Evolutionary conservation across 1,140 invertebrate genomes (phyloP).

Genomic region (Mizuhopecten yessoensis): DNA sequence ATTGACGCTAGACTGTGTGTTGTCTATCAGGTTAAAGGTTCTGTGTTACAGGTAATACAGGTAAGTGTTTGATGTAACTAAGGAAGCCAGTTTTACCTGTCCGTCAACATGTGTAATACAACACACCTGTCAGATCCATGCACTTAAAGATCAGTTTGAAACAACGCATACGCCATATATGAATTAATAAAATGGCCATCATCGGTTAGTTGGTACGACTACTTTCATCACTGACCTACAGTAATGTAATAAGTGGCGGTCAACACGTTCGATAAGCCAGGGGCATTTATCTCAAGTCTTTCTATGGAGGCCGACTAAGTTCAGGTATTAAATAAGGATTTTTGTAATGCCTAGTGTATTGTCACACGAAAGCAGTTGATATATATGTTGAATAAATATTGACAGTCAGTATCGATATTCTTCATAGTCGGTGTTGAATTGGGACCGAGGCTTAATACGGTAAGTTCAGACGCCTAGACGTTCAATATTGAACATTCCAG

Average conservation of each 20-base stretch:
- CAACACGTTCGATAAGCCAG: slow-evolving; percentile 16
- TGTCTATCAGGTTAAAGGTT: neutral
- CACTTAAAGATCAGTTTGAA: slow-evolving; percentile 14
- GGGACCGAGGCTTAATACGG: neutral
- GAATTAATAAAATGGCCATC: neutral
- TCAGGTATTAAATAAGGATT: neutral
- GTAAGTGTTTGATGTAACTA: slow-evolving; percentile 18
- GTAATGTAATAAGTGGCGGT: neutral
- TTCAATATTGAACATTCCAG: neutral
- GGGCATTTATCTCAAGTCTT: neutral
- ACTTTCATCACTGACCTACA: neutral
- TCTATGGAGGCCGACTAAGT: neutral
- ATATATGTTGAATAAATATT: slow-evolving; percentile 29
- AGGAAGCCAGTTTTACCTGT: slow-evolving; percentile 10
- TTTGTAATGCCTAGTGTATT: neutral
- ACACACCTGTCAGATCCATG: neutral
- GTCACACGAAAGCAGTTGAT: neutral
- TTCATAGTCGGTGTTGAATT: neutral
- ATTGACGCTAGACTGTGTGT: neutral
- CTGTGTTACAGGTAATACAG: neutral
- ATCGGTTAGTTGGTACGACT: neutral
- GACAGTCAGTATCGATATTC: slow-evolving; percentile 24
- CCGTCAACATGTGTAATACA: neutral
- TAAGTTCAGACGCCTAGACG: neutral
- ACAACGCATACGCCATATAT: neutral